Evolutionary conservation across 2,113 vertebrate species (phyloP).

Genomic region (Microtus ochrogaster): DNA sequence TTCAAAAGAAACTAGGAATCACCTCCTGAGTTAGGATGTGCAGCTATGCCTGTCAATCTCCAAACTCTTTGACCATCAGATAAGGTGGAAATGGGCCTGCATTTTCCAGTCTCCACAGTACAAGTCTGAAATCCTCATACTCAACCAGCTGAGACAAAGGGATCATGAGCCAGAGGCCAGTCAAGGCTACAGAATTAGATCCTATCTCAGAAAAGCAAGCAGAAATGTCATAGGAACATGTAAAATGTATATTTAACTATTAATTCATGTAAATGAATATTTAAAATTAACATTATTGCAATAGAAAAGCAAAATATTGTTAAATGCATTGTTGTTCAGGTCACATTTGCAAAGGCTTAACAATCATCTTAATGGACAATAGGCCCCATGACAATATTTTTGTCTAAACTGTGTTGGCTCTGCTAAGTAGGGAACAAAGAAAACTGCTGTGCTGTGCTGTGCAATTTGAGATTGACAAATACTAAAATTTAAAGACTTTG

Average conservation of each 20-base stretch:
- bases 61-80: no score
- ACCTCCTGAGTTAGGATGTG: no score
- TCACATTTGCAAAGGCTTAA: conserved; percentile 29
- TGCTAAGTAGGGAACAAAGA: neutral
- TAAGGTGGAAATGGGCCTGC: no score
- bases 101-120: no score
- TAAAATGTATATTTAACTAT: neutral
- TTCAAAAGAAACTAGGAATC: no score
- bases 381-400: neutral
- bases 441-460: neutral
- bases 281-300: conserved; percentile 34
- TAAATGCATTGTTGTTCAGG: neutral
- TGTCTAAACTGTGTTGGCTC: neutral
- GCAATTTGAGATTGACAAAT: conserved; percentile 30
- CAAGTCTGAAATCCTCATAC: neutral
- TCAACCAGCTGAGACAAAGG: neutral
- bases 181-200: neutral
- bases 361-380: conserved; percentile 4
- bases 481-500: conserved; percentile 31
- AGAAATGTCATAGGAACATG: neutral
- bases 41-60: no score
- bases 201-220: neutral
- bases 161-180: neutral
- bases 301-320: conserved; percentile 9
- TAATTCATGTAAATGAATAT: neutral